A percentile compares a stretch with the other conserved stretches of the same genome.
These are phyloP conservation scores for Chorisops tibialis DNA, from an alignment of 2,888 invertebrate species.

Conservation along the genomic window DNA sequence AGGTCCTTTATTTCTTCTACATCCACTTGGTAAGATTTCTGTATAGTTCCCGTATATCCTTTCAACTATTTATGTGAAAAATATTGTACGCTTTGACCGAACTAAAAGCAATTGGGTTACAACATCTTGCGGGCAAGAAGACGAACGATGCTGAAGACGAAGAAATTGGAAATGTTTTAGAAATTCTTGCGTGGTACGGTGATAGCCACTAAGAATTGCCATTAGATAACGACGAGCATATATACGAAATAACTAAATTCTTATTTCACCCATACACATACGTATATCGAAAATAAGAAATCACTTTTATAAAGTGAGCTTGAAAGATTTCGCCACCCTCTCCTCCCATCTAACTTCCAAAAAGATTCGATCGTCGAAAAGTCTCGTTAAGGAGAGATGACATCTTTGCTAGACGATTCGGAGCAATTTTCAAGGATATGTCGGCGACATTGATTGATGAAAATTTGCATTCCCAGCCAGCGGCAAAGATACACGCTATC, in stretches of 20 bases:
- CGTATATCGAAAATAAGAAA: not conserved
- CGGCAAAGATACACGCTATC: too few relatives aligned
- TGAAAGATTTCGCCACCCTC: not conserved
- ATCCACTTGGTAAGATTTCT: too few relatives aligned
- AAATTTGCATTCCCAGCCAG: conserved; percentile 8
- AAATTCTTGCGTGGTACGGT: too few relatives aligned
- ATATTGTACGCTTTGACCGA: too few relatives aligned
- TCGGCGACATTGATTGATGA: conserved; percentile 20
- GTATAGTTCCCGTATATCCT: too few relatives aligned
- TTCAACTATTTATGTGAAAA: too few relatives aligned
- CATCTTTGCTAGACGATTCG: too few relatives aligned
- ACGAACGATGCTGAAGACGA: too few relatives aligned
- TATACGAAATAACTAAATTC: not conserved
- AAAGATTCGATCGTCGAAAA: conserved; percentile 2
- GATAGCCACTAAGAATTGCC: conserved; percentile 8
- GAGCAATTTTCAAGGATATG: conserved; percentile 15
- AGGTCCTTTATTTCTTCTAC: not conserved
- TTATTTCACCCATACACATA: not conserved
- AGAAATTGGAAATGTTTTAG: too few relatives aligned
- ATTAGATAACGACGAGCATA: conserved; percentile 5
- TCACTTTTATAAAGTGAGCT: too few relatives aligned
- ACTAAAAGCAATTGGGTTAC: too few relatives aligned
- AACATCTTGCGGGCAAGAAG: too few relatives aligned
- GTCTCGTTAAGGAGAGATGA: not conserved
- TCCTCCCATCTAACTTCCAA: not conserved